Conservation (phyloP, 2,113 vertebrate genomes). For the Corythornis cristatus region DNA sequence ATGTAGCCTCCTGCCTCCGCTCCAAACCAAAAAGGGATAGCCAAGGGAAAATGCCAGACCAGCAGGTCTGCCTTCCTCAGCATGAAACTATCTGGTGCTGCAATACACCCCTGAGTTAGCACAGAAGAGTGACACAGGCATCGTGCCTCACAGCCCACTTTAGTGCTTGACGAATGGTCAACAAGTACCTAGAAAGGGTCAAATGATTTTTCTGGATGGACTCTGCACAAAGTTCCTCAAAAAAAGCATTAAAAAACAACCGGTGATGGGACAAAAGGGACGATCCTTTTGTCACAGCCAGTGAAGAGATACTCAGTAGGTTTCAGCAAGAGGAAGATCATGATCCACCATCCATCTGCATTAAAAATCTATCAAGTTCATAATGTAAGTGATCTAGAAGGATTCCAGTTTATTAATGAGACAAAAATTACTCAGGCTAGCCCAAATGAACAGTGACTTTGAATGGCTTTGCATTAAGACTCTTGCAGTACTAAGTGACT, state of each 20-base stretch:
- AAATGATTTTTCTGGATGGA: neutral
- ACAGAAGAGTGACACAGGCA: accelerated
- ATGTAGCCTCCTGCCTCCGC: neutral
- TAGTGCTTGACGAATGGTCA: neutral
- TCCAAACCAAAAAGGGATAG: neutral
- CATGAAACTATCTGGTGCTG: neutral
- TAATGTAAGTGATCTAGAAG: neutral
- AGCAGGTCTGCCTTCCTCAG: neutral
- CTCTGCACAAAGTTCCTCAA: neutral
- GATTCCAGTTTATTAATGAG: conserved; percentile 23
- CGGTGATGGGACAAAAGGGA: accelerated
- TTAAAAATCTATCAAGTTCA: neutral
- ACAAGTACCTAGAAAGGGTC: neutral
- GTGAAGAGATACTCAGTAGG: neutral
- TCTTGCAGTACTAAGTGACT: neutral
- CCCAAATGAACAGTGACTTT: neutral
- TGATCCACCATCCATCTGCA: neutral
- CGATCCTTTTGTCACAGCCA: neutral
- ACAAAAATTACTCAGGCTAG: conserved; percentile 34
- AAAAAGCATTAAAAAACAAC: neutral
- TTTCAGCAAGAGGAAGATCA: neutral
- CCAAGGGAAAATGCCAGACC: neutral
- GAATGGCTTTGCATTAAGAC: conserved; percentile 16
- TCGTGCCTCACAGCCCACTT: neutral
- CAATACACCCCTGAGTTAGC: too few relatives aligned